Evolutionary conservation across 1,140 invertebrate genomes (phyloP).

Genomic region (Drosophila aff.): DNA sequence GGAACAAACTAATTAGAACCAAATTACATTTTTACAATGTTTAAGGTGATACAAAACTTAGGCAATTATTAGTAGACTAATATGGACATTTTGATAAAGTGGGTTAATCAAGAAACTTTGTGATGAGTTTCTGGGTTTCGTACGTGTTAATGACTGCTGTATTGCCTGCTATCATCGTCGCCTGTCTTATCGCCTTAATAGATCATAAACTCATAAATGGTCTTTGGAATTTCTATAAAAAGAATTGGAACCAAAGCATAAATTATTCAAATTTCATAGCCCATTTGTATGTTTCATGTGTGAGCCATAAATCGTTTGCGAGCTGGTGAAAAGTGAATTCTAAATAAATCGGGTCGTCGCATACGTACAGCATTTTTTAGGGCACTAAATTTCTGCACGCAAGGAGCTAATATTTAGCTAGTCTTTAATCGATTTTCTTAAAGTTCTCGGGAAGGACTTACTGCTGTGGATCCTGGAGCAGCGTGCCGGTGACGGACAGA

Average conservation of each 20-base stretch:
- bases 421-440: conserved; percentile 56
- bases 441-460: conserved; percentile 30
- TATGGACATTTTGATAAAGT: neutral
- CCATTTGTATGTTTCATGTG: conserved; percentile 32
- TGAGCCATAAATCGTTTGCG: conserved; percentile 36
- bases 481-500: conserved; percentile 36
- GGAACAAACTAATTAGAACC: neutral
- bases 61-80: neutral
- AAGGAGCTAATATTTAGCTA: conserved; percentile 24
- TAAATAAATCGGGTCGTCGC: conserved; percentile 28
- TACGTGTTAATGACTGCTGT: conserved; percentile 2
- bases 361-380: neutral
- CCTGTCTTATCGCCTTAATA: conserved; percentile 13
- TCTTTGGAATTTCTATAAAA: conserved; percentile 15
- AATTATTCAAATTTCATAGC: conserved; percentile 26
- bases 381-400: conserved; percentile 46
- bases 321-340: conserved; percentile 3
- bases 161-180: conserved; percentile 6
- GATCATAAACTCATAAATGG: conserved; percentile 23
- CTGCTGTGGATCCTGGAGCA: conserved; percentile 52
- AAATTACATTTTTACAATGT: neutral
- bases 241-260: conserved; percentile 2
- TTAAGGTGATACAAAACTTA: neutral
- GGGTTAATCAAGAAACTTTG: neutral
- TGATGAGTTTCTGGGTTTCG: neutral